phyloP scores from a whole-genome alignment of 2,888 invertebrate species.

The Lamellibrachia satsuma region DNA sequence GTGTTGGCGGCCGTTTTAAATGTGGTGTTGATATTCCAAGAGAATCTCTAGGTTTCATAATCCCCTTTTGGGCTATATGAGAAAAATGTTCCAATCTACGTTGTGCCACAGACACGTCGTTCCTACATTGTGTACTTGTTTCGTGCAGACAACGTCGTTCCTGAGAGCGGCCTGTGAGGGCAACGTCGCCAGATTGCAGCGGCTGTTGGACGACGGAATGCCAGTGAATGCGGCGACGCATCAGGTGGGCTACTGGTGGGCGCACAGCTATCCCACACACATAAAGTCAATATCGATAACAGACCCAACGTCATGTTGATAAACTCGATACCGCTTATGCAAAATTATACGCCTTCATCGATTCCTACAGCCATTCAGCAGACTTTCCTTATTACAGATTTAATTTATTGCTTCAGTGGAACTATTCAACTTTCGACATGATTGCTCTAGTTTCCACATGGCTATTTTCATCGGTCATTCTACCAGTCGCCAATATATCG shows the following conservation, averaged over 20 bases:
- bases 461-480: background rate
- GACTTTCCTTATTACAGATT: background rate
- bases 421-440: background rate
- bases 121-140: background rate
- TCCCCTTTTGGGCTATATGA: background rate
- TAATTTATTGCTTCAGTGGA: background rate
- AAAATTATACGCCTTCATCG: background rate
- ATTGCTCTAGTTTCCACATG: no score
- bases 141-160: constrained; percentile 35
- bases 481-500: background rate
- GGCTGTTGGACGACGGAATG: constrained; percentile 39
- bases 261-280: background rate
- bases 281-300: background rate
- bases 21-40: background rate
- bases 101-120: background rate
- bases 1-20: background rate
- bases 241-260: background rate
- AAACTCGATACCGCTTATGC: background rate
- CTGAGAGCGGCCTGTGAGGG: constrained; percentile 45
- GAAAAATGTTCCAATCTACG: background rate
- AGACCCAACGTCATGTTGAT: no score
- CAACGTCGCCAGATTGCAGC: constrained; percentile 34
- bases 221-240: constrained; percentile 37
- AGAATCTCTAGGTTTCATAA: background rate
- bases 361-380: background rate